phyloP scores from a whole-genome alignment of 2,797 vertebrate genomes.

The Carapus acus region DNA sequence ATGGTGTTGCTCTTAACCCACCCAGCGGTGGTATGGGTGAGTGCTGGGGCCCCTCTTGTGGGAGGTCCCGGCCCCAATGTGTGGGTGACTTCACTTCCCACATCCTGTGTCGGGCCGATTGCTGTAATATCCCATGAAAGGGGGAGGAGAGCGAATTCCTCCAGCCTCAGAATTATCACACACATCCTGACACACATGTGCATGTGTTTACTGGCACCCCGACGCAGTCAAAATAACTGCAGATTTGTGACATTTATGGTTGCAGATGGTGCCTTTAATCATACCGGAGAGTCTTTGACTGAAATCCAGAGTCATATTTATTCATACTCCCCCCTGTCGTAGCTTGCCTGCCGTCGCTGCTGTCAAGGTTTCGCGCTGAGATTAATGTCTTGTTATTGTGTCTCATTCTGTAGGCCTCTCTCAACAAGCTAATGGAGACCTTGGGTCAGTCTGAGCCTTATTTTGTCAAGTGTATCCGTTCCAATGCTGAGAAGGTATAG shows the following conservation, averaged over 20 bases:
- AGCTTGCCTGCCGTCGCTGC: too few species aligned
- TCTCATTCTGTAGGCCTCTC: constrained; percentile 77
- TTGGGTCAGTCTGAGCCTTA: constrained; percentile 96
- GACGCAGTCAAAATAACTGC: constrained; percentile 13
- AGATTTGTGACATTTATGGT: constrained; percentile 16
- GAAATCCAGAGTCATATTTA: constrained; percentile 10
- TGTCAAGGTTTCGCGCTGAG: neutral
- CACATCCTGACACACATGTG: constrained; percentile 34
- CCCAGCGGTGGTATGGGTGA: constrained; percentile 22
- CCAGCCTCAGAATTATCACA: constrained; percentile 55
- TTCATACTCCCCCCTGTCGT: constrained; percentile 14
- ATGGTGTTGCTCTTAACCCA: constrained; percentile 18
- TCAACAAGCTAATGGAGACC: constrained; percentile 98
- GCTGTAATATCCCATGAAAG: constrained; percentile 66
- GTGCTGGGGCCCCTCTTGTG: constrained; percentile 54
- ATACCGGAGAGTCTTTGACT: constrained; percentile 3
- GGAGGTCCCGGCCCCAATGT: constrained; percentile 53
- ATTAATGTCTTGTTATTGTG: constrained; percentile 18
- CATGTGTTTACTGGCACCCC: constrained; percentile 17
- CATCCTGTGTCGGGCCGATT: constrained; percentile 73
- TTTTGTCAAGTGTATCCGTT: constrained; percentile 99
- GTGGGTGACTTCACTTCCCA: constrained; percentile 76
- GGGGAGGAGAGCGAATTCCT: constrained; percentile 62
- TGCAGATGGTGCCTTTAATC: constrained; percentile 14
- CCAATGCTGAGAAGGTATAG: constrained; percentile 95